Conservation (phyloP, 2,797 vertebrate genomes). For the Rhinichthys osculus region DNA sequence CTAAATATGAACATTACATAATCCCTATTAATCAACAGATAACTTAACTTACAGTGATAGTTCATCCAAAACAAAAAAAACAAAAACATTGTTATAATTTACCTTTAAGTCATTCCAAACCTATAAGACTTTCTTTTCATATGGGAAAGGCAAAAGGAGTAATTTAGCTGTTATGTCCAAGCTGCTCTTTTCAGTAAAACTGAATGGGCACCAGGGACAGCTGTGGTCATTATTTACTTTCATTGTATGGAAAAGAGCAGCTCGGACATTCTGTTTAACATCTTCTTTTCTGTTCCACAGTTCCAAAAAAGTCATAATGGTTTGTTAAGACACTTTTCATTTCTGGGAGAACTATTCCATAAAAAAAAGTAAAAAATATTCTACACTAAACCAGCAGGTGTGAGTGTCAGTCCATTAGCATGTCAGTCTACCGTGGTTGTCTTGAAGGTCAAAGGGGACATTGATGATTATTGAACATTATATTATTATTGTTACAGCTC, state of each 20-base stretch:
- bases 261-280: neutral
- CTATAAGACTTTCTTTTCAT: neutral
- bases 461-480: neutral
- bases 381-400: neutral
- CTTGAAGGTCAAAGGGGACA: neutral
- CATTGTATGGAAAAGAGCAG: neutral
- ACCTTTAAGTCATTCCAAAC: neutral
- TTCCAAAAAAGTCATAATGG: neutral
- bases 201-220: neutral
- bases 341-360: neutral
- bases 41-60: neutral
- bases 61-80: neutral
- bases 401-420: neutral
- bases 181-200: neutral
- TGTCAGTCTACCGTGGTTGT: neutral
- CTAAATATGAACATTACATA: neutral
- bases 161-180: neutral
- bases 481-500: neutral
- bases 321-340: neutral
- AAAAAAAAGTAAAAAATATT: neutral
- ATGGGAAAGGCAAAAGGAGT: neutral
- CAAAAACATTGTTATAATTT: neutral
- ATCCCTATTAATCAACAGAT: conserved; percentile 1
- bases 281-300: neutral
- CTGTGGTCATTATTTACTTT: neutral